Base-by-base conservation (phyloP, 2,888 invertebrate genomes). In the Drosophila flavopinicola region DNA sequence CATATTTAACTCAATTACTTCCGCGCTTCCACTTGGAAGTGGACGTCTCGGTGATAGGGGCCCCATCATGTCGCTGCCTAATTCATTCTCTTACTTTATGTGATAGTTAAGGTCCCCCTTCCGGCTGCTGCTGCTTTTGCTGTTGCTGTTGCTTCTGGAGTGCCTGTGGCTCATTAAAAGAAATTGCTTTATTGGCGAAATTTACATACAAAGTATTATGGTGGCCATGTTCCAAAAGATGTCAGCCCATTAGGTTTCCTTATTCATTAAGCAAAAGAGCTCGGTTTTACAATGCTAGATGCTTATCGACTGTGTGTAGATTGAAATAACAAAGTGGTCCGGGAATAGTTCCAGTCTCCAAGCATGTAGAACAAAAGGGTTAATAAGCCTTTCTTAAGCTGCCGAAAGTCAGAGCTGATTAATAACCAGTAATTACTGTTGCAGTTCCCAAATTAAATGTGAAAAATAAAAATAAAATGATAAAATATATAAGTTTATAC, bases 1-100 rank as follows among this genome's bases (percentile, higher is more conserved):
- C 82, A 83, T 83, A 82, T 85, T 83, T 82, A 83, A 83, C 82
- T 83, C 82, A 83, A 83, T 83, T 83, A 83, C 82, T 85, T 82
- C 82, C 85, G 85, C 71, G 67, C 85, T 73, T 74, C 67, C 69
- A 66, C 33, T 29, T 61, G 63, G 58, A 60, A 58, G 57, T 61
- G 53, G 47, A 57, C 48, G 58, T 66, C 52, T 59, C 72, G 48
- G 47, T 60, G 78, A 84, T 84, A 84, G 85, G 80, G 82, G 85
- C 4, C 75, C 72, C 74, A 71, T 70, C 75, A 60, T 63, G 75
- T 72, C 78, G 69, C 69, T 47, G 69, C 70, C 84, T 74, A 78
- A 82, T 84, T 78, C 85, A 83, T 85, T 83, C 78, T 77, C 67
- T 66, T 74, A 76, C 66, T 84, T 82, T 82, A 82, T 82, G 82